Conservation (phyloP, 35 echinoderm and acorn worm genomes). For the Ptychodera flava region DNA sequence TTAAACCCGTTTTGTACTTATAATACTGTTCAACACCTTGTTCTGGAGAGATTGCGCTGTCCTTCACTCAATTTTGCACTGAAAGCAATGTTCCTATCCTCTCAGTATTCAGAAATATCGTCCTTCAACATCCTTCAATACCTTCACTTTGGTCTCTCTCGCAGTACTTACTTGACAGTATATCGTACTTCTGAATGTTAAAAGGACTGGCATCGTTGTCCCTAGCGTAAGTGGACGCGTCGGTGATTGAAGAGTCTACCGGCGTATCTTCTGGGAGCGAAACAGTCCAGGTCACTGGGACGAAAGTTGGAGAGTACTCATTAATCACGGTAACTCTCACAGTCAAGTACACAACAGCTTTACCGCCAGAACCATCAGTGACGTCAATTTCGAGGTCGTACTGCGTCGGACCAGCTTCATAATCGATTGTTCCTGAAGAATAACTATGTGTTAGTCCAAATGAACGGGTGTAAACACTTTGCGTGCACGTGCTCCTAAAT, state of each 20-base stretch:
- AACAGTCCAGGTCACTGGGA: not conserved
- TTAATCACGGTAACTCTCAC: not conserved
- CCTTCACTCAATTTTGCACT: too few species aligned
- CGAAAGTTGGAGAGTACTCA: not conserved
- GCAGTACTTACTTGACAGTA: not conserved
- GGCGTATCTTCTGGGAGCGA: not conserved
- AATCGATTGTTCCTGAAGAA: too few species aligned
- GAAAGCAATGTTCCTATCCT: too few species aligned
- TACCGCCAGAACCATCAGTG: not conserved
- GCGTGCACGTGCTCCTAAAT: too few species aligned
- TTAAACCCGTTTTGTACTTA: too few species aligned
- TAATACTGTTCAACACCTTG: too few species aligned
- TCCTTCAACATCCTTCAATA: too few species aligned
- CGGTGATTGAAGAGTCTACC: not conserved
- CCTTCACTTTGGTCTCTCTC: too few species aligned
- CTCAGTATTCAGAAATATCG: too few species aligned
- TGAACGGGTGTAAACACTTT: too few species aligned
- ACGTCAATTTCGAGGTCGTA: not conserved
- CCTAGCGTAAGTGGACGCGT: not conserved
- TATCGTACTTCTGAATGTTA: not conserved
- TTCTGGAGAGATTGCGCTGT: too few species aligned
- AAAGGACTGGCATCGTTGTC: not conserved
- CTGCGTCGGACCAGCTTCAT: not conserved
- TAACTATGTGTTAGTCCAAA: too few species aligned
- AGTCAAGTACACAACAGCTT: not conserved